phyloP scores from a whole-genome alignment of 2,888 invertebrate species.

The Ypsolopha sequella region DNA sequence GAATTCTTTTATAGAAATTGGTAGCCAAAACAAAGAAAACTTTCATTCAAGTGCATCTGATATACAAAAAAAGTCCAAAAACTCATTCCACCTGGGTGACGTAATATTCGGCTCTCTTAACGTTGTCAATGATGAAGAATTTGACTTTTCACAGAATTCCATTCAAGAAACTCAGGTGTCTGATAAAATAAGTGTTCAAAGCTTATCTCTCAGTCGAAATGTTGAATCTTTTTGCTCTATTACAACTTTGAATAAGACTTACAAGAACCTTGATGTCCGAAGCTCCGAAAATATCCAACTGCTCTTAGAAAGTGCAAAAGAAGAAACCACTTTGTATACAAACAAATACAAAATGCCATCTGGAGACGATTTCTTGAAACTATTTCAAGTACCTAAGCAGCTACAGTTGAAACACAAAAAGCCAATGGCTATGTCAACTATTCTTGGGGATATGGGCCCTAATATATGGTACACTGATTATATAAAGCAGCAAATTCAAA shows the following conservation, averaged over 20 bases:
- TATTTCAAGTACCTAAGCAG: constrained; percentile 21
- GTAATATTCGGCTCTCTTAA: constrained; percentile 37
- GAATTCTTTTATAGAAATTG: no score
- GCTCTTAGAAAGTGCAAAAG: not conserved
- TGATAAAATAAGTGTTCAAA: not conserved
- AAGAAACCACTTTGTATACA: not conserved
- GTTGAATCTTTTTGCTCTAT: constrained; percentile 31
- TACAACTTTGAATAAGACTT: constrained; percentile 32
- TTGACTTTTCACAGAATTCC: constrained; percentile 9
- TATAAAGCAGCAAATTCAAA: constrained; percentile 11
- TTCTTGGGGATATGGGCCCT: constrained; percentile 46
- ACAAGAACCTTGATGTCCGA: constrained; percentile 41
- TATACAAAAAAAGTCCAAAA: not conserved
- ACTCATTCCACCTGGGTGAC: constrained; percentile 17
- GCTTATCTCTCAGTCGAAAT: not conserved
- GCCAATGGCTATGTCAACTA: constrained; percentile 28
- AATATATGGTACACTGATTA: constrained; percentile 36
- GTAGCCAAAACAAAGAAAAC: no score
- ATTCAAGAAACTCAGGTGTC: constrained; percentile 10
- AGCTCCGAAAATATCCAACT: constrained; percentile 27
- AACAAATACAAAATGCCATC: constrained; percentile 23
- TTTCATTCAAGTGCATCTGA: no score
- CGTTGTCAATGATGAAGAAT: constrained; percentile 33
- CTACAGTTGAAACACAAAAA: constrained; percentile 9
- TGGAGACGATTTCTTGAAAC: constrained; percentile 25